Percentiles rank a stretch among this genome's conserved stretches.
Evolutionary conservation across 2,797 vertebrate species (phyloP).

Genomic region (Liasis olivaceus): DNA sequence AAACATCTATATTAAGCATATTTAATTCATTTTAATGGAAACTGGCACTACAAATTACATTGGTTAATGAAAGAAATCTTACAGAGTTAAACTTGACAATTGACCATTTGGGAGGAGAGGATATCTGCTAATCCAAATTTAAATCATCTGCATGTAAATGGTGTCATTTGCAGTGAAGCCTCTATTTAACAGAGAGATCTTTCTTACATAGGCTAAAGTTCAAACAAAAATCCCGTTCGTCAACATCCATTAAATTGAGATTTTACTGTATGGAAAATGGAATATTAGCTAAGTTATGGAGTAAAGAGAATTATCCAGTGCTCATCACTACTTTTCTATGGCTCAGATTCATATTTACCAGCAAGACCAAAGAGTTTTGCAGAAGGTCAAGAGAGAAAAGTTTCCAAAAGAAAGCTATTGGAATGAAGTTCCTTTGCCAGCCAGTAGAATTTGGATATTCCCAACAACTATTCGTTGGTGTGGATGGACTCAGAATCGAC

Average conservation of each 20-base stretch:
- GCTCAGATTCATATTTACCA: background rate
- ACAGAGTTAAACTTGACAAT: background rate
- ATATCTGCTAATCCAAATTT: too few species aligned
- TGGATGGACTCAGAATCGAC: too few species aligned
- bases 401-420: background rate
- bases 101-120: too few species aligned
- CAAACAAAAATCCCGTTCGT: too few species aligned
- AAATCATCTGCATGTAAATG: too few species aligned
- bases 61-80: slow-evolving; percentile 13
- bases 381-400: background rate
- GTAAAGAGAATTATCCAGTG: background rate
- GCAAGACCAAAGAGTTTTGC: background rate
- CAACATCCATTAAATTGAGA: too few species aligned
- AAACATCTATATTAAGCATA: background rate
- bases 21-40: background rate
- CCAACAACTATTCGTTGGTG: too few species aligned
- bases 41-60: slow-evolving; percentile 18
- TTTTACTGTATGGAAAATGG: background rate
- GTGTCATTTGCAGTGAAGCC: too few species aligned
- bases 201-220: too few species aligned
- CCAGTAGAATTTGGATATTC: too few species aligned
- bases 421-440: too few species aligned
- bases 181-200: too few species aligned
- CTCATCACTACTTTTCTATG: background rate
- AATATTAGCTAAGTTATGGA: background rate